These are phyloP conservation scores for Chesias legatella DNA, from an alignment of 2,888 invertebrate genomes.

Conservation along the genomic window DNA sequence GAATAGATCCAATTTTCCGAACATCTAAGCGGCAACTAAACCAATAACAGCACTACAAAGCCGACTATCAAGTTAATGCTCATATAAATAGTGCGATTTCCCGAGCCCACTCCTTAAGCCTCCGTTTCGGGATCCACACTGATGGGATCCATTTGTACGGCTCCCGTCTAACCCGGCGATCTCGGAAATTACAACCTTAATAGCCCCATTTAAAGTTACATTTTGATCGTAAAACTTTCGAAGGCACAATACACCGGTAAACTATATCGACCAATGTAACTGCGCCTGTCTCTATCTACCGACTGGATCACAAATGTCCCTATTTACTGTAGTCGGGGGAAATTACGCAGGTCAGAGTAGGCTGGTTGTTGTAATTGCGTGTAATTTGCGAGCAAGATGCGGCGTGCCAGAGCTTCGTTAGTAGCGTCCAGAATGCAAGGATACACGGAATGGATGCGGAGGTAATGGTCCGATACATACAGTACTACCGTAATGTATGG, in stretches of 20 bases:
- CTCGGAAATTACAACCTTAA: constrained; percentile 52
- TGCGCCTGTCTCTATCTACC: constrained; percentile 36
- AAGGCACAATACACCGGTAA: constrained; percentile 59
- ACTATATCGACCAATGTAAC: constrained; percentile 46
- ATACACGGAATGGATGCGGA: constrained; percentile 11
- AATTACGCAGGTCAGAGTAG: constrained; percentile 25
- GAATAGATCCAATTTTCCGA: constrained; percentile 18
- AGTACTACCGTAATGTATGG: constrained; percentile 21
- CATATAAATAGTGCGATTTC: constrained; percentile 59
- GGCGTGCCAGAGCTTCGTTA: constrained; percentile 46
- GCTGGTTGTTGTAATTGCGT: constrained; percentile 36
- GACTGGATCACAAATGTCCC: constrained; percentile 25
- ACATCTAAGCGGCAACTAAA: constrained; percentile 23
- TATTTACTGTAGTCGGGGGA: constrained; percentile 15
- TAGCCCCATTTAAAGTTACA: constrained; percentile 40
- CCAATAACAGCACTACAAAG: constrained; percentile 43
- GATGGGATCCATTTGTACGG: constrained; percentile 70
- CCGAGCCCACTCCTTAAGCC: constrained; percentile 45
- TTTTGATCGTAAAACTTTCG: constrained; percentile 38
- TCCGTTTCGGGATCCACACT: constrained; percentile 40
- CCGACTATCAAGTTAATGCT: constrained; percentile 50
- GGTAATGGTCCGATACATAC: constrained; percentile 20
- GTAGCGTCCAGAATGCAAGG: constrained; percentile 34
- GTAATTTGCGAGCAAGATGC: constrained; percentile 60
- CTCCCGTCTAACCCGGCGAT: constrained; percentile 44